Evolutionary conservation across 2,888 invertebrate genomes (phyloP).

Genomic region (Latrodectus elegans): DNA sequence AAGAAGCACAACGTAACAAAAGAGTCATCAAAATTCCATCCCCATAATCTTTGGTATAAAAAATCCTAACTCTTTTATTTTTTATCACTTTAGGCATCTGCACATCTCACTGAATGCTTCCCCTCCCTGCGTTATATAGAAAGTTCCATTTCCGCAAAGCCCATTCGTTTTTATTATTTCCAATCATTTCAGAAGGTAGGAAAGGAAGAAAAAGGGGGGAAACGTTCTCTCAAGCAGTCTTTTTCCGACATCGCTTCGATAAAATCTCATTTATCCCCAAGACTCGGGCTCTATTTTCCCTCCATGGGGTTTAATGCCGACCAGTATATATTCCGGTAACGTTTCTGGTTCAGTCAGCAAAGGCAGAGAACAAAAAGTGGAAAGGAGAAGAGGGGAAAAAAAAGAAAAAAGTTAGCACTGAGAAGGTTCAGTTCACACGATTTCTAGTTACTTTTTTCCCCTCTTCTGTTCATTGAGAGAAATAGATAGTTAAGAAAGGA

Average conservation of each 20-base stretch:
- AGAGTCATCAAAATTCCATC: constrained; percentile 41
- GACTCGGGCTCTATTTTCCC: constrained; percentile 52
- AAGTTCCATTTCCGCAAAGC: constrained; percentile 55
- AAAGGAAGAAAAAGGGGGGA: constrained; percentile 23
- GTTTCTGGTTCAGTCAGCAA: constrained; percentile 35
- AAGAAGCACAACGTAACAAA: constrained; percentile 9
- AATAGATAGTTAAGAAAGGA: constrained; percentile 23
- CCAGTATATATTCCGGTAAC: constrained; percentile 60
- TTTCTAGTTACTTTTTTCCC: constrained; percentile 3
- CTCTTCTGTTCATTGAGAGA: constrained; percentile 17
- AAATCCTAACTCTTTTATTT: constrained; percentile 34
- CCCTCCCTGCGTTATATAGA: constrained; percentile 40
- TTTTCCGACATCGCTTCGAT: constrained; percentile 57
- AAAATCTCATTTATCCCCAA: constrained; percentile 64
- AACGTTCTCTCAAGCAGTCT: constrained; percentile 24
- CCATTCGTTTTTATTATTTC: constrained; percentile 66
- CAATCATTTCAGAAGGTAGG: constrained; percentile 59
- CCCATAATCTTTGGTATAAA: constrained; percentile 38
- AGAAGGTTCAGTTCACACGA: background rate
- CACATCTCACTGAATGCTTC: constrained; percentile 55
- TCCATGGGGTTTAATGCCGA: constrained; percentile 55
- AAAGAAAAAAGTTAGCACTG: background rate
- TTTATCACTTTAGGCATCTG: constrained; percentile 55
- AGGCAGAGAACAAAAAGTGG: constrained; percentile 41
- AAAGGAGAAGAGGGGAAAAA: no score